These are phyloP conservation scores for Buphagus erythrorhynchus DNA, from an alignment of 2,797 vertebrate genomes.

Conservation along the genomic window DNA sequence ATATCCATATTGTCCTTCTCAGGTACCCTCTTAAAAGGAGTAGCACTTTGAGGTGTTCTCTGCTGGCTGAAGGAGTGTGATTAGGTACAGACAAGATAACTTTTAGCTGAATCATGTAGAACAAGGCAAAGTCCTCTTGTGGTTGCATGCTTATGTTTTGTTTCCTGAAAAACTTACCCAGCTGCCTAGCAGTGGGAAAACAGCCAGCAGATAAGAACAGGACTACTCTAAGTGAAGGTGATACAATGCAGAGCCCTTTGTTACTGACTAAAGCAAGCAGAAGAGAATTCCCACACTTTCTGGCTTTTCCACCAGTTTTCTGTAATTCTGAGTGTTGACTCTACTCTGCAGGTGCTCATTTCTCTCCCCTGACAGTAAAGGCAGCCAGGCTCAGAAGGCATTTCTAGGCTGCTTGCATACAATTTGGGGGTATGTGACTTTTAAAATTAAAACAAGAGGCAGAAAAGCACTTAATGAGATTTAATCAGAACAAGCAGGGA, in stretches of 20 bases:
- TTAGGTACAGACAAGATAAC: not conserved
- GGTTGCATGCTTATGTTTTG: not conserved
- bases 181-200: not conserved
- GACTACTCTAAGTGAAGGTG: not conserved
- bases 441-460: constrained; percentile 13
- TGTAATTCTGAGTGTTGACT: not conserved
- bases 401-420: not conserved
- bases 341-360: not conserved
- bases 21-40: not conserved
- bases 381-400: not conserved
- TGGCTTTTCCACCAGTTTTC: not conserved
- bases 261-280: not conserved
- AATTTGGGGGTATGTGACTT: not conserved
- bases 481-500: not conserved
- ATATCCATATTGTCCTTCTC: not conserved
- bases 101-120: not conserved
- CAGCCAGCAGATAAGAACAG: not conserved
- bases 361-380: not conserved
- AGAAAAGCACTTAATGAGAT: not conserved
- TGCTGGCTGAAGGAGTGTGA: not conserved
- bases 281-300: not conserved
- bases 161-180: not conserved
- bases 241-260: not conserved
- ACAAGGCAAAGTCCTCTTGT: not conserved
- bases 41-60: not conserved